A percentile compares a stretch with the other conserved stretches of the same genome.
These are phyloP conservation scores for Plectus sambesii DNA, from an alignment of 1,140 invertebrate species.

Conservation along the genomic window DNA sequence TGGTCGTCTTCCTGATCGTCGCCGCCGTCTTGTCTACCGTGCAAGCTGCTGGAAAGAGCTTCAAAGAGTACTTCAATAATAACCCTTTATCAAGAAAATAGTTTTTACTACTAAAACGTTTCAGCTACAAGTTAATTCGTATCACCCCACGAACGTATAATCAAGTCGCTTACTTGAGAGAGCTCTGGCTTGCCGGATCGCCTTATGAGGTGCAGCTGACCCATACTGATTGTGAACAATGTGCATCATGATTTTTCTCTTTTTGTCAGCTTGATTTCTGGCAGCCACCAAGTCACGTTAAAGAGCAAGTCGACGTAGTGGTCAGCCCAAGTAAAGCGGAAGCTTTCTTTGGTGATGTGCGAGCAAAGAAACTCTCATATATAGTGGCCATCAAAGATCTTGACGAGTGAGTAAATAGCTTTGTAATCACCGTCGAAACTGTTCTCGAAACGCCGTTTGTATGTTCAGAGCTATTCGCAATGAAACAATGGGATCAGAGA, in stretches of 20 bases:
- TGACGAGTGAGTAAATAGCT: conserved; percentile 22
- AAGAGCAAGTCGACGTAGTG: conserved; percentile 30
- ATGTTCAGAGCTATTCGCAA: conserved; percentile 33
- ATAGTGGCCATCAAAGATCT: conserved; percentile 42
- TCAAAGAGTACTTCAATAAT: too few species aligned
- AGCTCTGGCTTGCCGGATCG: conserved; percentile 22
- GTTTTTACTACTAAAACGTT: too few species aligned
- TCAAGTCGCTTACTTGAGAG: conserved; percentile 26
- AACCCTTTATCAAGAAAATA: too few species aligned
- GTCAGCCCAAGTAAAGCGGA: conserved; percentile 8
- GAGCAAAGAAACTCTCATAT: conserved; percentile 27
- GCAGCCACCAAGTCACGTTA: conserved; percentile 30
- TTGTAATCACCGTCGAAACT: background rate
- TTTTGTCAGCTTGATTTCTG: conserved; percentile 33
- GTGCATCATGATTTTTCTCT: too few species aligned
- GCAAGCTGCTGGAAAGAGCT: too few species aligned
- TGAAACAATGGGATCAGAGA: conserved; percentile 8
- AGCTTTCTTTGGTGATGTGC: conserved; percentile 14
- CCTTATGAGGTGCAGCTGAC: too few species aligned
- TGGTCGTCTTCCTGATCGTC: too few species aligned
- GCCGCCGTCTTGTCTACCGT: too few species aligned
- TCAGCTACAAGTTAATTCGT: conserved; percentile 39
- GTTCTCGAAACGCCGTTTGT: conserved; percentile 18
- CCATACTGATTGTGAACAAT: too few species aligned
- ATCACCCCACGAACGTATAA: conserved; percentile 35